Evolutionary conservation across 2,797 vertebrate genomes (phyloP), one percentile per base, ranked within the genome.

Genomic region (Sebastes elongatus): DNA sequence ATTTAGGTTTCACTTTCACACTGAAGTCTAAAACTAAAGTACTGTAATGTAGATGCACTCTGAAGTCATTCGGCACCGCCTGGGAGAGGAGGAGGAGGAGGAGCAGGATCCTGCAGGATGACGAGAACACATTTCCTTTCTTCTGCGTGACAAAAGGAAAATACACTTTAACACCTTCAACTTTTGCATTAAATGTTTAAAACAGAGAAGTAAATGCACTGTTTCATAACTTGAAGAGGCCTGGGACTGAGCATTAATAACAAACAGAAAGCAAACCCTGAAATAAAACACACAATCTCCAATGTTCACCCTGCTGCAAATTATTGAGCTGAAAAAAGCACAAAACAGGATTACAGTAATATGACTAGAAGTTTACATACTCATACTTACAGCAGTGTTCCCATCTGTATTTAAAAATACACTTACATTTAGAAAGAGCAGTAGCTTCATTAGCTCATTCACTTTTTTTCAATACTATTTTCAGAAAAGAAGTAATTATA

Each of bases 161-260:
- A 70, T 49, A 67, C 49, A 66, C 30, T 74, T 81, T 66, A 64
- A 75, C 67, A 80, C 46, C 16, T 83, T 80, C 63, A 55, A 7
- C 76, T 73, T 82, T 75, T 81, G 53, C 49, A 75, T 70, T 52
- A 68, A 79, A 80, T 56, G 71, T 85, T 76, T 62, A 76, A 77
- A 85, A 78, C 82, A 62, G 74, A 73, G 33, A 71, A 28, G 42
- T 64, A 82, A 90, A 87, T 83, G 86, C 77, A 83, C 82, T 74
- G 71, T 86, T 85, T 85, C 73, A 73, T 78, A 82, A 89, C 81
- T 83, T 85, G 56, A 88, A 89, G 85, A 87, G 74, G 74, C 66
- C 79, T 80, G 42, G 62, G 86, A 84, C 64, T 71, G 71, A 87
- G 86, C 71, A 78, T 69, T 72, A 28, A 71, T 70, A 72, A 73